Evolutionary conservation across 2,888 invertebrate species (phyloP).

Genomic region (Xylophagus ater): DNA sequence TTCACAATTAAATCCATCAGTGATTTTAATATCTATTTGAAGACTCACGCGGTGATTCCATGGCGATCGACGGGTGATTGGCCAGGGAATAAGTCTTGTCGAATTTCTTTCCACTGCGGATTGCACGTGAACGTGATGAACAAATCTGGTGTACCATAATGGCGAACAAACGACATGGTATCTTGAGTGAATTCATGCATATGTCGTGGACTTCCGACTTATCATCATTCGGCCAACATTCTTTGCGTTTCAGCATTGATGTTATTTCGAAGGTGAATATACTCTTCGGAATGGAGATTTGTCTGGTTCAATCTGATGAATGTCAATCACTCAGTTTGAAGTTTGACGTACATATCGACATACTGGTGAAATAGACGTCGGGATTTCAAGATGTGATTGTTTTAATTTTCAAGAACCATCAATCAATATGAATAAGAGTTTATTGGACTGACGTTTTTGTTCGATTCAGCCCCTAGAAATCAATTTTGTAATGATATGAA

Average conservation of each 20-base stretch:
- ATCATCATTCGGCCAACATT: constrained; percentile 14
- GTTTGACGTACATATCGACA: constrained; percentile 29
- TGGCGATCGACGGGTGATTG: constrained; percentile 25
- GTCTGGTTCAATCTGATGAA: constrained; percentile 25
- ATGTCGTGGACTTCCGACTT: constrained; percentile 11
- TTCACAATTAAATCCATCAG: too few species aligned
- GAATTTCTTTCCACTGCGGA: constrained; percentile 15
- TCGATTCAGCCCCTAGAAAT: too few species aligned
- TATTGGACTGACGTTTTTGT: constrained; percentile 11
- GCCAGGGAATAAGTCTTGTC: constrained; percentile 11
- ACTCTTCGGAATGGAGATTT: constrained; percentile 21
- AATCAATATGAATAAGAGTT: constrained; percentile 14
- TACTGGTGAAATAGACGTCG: constrained; percentile 24
- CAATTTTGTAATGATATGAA: too few species aligned
- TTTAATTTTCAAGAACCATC: constrained; percentile 12
- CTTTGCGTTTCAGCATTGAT: constrained; percentile 19
- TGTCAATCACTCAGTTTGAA: constrained; percentile 26
- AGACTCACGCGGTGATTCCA: too few species aligned
- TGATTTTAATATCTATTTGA: constrained; percentile 14
- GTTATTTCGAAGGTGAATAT: constrained; percentile 25
- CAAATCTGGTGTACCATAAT: constrained; percentile 4
- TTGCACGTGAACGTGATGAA: constrained; percentile 17
- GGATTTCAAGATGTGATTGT: constrained; percentile 13
- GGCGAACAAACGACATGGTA: constrained; percentile 8
- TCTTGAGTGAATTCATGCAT: constrained; percentile 1